Evolutionary conservation across 2,888 invertebrate species (phyloP), one percentile per base, ranked within the genome.

Genomic region (Anarsia innoxiella): DNA sequence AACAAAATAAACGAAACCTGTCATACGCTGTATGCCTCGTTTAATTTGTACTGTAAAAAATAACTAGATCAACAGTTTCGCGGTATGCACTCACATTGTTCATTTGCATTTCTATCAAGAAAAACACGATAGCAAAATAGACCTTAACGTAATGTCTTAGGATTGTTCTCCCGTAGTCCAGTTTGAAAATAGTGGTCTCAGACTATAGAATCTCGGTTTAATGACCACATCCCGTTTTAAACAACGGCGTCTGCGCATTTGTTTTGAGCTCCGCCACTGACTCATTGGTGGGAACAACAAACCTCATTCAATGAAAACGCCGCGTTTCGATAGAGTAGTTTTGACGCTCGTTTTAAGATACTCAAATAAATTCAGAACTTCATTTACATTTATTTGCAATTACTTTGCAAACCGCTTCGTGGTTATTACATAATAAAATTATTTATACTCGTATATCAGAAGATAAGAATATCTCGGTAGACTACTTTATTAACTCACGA

Each of bases 201-300:
- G 59, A 63, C 59, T 60, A 63, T 58, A 69, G 70, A 82, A 82
- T 82, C 80, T 72, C 80, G 53, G 78, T 69, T 73, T 77, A 79
- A 80, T 76, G 78, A 70, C 72, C 75, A 75, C 78, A 80, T 83
- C 83, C 78, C 80, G 82, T 73, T 69, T 62, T 60, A 60, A 70
- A 66, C 66, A 65, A 61, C 66, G 56, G 57, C 59, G 76, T 70
- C 66, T 70, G 73, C 64, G 67, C 69, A 65, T 74, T 76, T 78
- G 78, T 77, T 79, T 75, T 72, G 68, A 69, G 64, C 61, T 50
- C 59, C 56, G 4, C 31, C 55, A 56, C 55, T 74, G 77, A 79
- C 61, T 79, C 76, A 78, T 60, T 64, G 64, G 59, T 59, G 59
- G 60, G 63, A 64, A 74, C 75, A 76, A 74, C 73, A 69, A 59